A percentile compares a stretch with the other conserved stretches of the same genome.
phyloP scores from a whole-genome alignment of 2,113 vertebrate genomes.

The Odontophorus gujanensis region DNA sequence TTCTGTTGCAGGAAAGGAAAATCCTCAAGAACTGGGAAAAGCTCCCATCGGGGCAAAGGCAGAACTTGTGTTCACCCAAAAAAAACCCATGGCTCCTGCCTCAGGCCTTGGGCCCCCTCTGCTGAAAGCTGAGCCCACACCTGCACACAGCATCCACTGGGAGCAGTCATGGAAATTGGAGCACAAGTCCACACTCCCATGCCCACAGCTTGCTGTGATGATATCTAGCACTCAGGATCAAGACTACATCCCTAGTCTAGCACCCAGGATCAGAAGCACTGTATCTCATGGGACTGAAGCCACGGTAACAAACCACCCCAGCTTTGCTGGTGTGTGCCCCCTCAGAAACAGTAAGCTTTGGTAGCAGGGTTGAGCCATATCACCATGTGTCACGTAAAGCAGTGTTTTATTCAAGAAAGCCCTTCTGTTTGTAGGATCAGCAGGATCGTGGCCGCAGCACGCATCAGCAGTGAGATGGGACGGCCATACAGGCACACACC shows the following conservation, averaged over 20 bases:
- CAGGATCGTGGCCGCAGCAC: accelerated
- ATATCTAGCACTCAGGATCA: background rate
- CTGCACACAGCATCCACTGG: background rate
- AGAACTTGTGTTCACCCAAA: background rate
- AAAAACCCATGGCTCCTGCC: background rate
- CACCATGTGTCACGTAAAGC: background rate
- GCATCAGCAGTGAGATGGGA: accelerated
- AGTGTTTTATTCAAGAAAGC: conserved; percentile 6
- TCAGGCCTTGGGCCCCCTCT: too few species aligned
- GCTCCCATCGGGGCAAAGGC: background rate
- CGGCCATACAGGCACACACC: accelerated
- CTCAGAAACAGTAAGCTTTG: background rate
- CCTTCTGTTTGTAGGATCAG: background rate
- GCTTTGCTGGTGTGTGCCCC: accelerated
- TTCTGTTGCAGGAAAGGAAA: background rate
- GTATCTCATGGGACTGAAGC: background rate
- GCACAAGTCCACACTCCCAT: background rate
- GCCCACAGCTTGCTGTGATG: accelerated
- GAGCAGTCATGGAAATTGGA: background rate
- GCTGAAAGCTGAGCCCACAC: background rate
- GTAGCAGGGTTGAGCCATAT: background rate
- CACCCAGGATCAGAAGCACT: background rate
- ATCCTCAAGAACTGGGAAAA: background rate
- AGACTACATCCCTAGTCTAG: background rate
- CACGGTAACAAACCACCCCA: accelerated